Evolutionary conservation across 2,113 vertebrate genomes (phyloP).

Genomic region (Bubalus kerabau): DNA sequence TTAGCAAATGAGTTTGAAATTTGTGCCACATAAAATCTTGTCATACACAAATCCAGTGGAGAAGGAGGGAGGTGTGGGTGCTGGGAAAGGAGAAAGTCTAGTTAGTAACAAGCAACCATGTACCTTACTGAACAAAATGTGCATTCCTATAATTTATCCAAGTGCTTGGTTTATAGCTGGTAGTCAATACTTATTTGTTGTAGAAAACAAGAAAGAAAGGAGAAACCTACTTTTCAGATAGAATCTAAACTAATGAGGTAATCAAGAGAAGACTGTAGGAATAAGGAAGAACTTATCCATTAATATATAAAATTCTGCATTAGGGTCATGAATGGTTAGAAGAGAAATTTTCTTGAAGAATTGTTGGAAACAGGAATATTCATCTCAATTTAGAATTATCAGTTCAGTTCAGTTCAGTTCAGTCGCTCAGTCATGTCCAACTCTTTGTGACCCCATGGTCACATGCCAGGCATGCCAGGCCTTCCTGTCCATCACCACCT

Average conservation of each 20-base stretch:
- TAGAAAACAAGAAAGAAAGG: background rate
- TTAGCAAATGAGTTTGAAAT: background rate
- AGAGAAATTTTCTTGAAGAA: background rate
- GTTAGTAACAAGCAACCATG: background rate
- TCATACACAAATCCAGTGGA: background rate
- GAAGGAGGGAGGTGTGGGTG: background rate
- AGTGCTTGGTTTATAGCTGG: background rate
- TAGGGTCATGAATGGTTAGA: background rate
- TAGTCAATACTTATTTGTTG: background rate
- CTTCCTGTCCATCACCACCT: background rate
- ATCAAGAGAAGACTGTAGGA: background rate
- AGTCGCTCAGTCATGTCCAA: fast-evolving
- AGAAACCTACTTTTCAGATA: background rate
- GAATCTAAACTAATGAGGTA: background rate
- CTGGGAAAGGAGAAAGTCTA: background rate
- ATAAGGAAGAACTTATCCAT: background rate
- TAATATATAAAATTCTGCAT: background rate
- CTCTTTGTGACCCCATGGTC: background rate
- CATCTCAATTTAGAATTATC: background rate
- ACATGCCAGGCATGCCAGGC: background rate
- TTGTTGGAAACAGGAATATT: background rate
- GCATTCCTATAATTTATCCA: background rate
- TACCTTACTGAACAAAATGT: background rate
- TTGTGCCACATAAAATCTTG: background rate
- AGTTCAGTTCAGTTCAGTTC: background rate